A percentile compares a stretch with the other conserved stretches of the same genome.
These are phyloP conservation scores for Leptarthrus brevirostris DNA, from an alignment of 2,888 invertebrate genomes.

Conservation along the genomic window DNA sequence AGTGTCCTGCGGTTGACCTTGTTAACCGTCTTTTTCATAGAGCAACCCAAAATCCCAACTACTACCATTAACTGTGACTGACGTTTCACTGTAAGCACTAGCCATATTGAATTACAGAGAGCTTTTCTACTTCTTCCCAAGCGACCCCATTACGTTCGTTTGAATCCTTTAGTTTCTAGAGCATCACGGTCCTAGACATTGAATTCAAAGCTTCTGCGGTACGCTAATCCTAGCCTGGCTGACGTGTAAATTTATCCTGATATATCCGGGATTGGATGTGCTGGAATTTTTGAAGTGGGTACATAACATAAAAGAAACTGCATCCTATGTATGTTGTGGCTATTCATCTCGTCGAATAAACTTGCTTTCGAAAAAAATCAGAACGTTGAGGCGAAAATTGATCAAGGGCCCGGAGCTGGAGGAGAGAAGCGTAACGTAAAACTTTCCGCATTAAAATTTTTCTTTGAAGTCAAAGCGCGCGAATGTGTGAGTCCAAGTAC, in stretches of 20 bases:
- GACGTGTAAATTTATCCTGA: neutral
- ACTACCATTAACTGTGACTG: too few species aligned
- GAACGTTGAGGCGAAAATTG: constrained; percentile 21
- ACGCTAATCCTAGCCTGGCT: neutral
- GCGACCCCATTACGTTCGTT: neutral
- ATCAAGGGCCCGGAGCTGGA: constrained; percentile 22
- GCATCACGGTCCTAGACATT: constrained; percentile 7
- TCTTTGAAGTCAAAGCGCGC: constrained; percentile 36
- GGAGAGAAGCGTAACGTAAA: constrained; percentile 29
- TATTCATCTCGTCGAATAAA: neutral
- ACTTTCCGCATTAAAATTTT: constrained; percentile 38
- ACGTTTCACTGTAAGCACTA: neutral
- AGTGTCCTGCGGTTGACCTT: too few species aligned
- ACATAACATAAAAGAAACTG: neutral
- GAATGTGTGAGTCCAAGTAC: constrained; percentile 14
- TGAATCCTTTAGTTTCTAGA: neutral
- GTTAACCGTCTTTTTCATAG: too few species aligned
- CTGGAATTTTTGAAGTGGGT: constrained; percentile 10
- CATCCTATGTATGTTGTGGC: constrained; percentile 12
- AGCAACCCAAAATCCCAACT: too few species aligned
- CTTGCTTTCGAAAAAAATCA: neutral
- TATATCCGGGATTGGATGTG: neutral
- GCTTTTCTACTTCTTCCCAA: neutral
- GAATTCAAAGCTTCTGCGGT: constrained; percentile 7
- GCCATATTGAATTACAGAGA: neutral